These are phyloP conservation scores for Syrista parreyssii DNA, from an alignment of 2,888 invertebrate species.

Conservation along the genomic window DNA sequence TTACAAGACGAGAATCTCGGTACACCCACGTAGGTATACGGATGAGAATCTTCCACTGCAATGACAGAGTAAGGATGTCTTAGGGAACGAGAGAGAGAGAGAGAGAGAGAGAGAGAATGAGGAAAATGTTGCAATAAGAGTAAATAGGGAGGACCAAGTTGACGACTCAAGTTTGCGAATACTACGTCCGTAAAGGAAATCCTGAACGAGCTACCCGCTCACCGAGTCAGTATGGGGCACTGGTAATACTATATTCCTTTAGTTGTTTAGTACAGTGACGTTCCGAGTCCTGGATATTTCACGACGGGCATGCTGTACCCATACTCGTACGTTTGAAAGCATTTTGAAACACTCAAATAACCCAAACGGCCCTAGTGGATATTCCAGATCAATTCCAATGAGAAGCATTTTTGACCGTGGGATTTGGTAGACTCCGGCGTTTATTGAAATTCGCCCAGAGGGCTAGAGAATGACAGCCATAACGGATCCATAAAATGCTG, in stretches of 20 bases:
- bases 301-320: background rate
- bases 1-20: conserved; percentile 22
- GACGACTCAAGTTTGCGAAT: conserved; percentile 38
- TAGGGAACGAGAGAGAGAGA: conserved; percentile 8
- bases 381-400: conserved; percentile 6
- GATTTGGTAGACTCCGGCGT: background rate
- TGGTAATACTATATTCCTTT: background rate
- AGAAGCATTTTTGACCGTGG: background rate
- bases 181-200: conserved; percentile 38
- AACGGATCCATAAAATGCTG: background rate
- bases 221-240: conserved; percentile 8
- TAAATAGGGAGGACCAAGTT: conserved; percentile 21
- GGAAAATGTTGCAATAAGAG: conserved; percentile 4
- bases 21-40: background rate
- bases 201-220: conserved; percentile 28
- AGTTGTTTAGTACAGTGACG: background rate
- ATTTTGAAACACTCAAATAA: background rate
- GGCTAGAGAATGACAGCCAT: background rate
- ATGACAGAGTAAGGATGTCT: conserved; percentile 6
- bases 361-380: conserved; percentile 14
- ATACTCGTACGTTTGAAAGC: background rate
- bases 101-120: conserved; percentile 13
- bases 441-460: background rate
- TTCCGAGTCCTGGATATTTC: background rate
- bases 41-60: background rate